phyloP scores from a whole-genome alignment of 1,140 invertebrate genomes.

The Andrena cerasifolii region DNA sequence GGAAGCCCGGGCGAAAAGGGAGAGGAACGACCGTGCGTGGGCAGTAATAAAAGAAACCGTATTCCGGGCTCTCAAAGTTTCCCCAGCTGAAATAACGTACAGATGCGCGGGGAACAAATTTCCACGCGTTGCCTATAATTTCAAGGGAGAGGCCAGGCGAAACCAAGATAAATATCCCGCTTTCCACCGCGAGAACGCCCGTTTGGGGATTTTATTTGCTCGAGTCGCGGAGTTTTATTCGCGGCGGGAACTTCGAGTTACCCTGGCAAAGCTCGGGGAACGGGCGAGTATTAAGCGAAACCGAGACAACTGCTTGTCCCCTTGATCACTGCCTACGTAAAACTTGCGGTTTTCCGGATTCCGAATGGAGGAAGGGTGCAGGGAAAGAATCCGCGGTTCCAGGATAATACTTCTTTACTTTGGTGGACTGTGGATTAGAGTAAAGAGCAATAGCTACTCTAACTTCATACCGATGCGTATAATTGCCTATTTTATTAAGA shows the following conservation, averaged over 20 bases:
- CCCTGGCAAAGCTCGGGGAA: background rate
- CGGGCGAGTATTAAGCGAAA: slow-evolving; percentile 26
- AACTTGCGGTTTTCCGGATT: slow-evolving; percentile 1
- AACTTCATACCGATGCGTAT: too few species aligned
- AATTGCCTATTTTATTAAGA: too few species aligned
- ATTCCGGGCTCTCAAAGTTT: slow-evolving; percentile 17
- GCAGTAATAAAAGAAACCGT: slow-evolving; percentile 57
- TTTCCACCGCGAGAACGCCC: background rate
- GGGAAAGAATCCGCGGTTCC: too few species aligned
- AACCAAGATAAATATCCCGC: slow-evolving; percentile 59
- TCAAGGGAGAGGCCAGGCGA: slow-evolving; percentile 34
- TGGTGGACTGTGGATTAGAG: too few species aligned
- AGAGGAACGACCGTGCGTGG: background rate
- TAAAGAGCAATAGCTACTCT: too few species aligned
- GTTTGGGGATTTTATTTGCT: slow-evolving; percentile 34
- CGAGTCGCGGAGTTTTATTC: slow-evolving; percentile 37
- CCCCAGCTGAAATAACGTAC: slow-evolving; percentile 15
- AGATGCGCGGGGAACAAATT: slow-evolving; percentile 52
- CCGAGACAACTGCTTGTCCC: slow-evolving; percentile 19
- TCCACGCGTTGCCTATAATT: slow-evolving; percentile 56
- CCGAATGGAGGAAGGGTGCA: too few species aligned
- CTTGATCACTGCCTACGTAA: slow-evolving; percentile 18
- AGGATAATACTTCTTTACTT: too few species aligned
- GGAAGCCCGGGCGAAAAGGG: background rate
- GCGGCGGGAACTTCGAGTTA: slow-evolving; percentile 43